Conservation (phyloP, 2,888 invertebrate species). For the Encarsia formosa region DNA sequence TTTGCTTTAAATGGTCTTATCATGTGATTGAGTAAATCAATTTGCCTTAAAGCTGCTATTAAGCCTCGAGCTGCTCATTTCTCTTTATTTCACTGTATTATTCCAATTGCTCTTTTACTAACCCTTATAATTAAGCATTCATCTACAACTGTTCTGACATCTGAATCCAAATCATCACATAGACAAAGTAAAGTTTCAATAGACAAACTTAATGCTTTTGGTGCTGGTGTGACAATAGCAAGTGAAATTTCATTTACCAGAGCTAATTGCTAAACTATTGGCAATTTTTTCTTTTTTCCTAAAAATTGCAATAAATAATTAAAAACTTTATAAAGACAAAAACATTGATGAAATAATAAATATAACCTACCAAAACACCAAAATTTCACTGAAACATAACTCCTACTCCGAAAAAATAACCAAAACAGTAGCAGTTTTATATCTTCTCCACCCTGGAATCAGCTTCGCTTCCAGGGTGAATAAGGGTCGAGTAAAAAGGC, state of each 20-base stretch:
- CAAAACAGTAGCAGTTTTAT: no score
- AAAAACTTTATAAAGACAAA: no score
- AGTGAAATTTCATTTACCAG: constrained; percentile 70
- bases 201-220: constrained; percentile 64
- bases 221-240: constrained; percentile 58
- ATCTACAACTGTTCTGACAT: constrained; percentile 75
- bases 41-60: constrained; percentile 71
- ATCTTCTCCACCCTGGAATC: constrained; percentile 56
- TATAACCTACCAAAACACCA: no score
- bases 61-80: constrained; percentile 67
- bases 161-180: constrained; percentile 74
- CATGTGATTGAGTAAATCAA: constrained; percentile 70
- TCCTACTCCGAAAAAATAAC: no score
- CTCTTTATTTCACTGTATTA: constrained; percentile 78
- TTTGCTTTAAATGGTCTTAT: constrained; percentile 75
- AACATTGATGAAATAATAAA: background rate
- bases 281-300: constrained; percentile 74
- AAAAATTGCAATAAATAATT: constrained; percentile 3
- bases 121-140: constrained; percentile 76
- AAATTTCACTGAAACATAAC: no score
- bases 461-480: constrained; percentile 44
- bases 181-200: constrained; percentile 67
- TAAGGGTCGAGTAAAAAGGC: constrained; percentile 3
- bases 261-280: constrained; percentile 66
- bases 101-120: constrained; percentile 73